These are phyloP conservation scores for Podocnemis expansa DNA, from an alignment of 2,113 vertebrate species.

Conservation along the genomic window DNA sequence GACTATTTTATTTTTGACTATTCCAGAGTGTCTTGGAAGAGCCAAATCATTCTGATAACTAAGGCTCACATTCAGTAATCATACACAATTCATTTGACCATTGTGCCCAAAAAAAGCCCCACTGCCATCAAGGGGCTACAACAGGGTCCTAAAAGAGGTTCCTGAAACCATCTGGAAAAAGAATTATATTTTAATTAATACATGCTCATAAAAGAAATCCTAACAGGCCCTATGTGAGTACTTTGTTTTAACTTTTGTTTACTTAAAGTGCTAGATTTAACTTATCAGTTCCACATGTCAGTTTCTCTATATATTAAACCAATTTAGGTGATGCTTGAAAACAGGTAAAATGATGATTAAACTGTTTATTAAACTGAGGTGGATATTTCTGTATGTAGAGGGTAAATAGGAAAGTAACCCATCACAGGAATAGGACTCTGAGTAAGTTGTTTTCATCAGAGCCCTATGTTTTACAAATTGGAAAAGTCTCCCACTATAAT, in stretches of 20 bases:
- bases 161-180: background rate
- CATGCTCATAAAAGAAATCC: background rate
- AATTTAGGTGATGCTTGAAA: background rate
- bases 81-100: background rate
- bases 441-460: constrained; percentile 18
- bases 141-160: background rate
- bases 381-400: background rate
- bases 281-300: background rate
- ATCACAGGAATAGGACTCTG: background rate
- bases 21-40: background rate
- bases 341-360: background rate
- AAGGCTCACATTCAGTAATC: fast-evolving
- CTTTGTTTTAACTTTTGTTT: background rate
- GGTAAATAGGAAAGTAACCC: constrained; percentile 18
- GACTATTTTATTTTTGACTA: background rate
- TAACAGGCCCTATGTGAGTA: background rate
- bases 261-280: background rate
- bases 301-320: background rate
- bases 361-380: constrained; percentile 34
- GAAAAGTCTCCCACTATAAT: constrained; percentile 9
- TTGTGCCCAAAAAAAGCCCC: background rate
- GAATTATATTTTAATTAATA: background rate
- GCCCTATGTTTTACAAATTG: constrained; percentile 26
- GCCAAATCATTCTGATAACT: background rate
- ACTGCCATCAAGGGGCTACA: background rate